Evolutionary conservation across 2,113 vertebrate species (phyloP), one percentile per base, ranked within the genome.

Genomic region (Chaenogobius annularis): DNA sequence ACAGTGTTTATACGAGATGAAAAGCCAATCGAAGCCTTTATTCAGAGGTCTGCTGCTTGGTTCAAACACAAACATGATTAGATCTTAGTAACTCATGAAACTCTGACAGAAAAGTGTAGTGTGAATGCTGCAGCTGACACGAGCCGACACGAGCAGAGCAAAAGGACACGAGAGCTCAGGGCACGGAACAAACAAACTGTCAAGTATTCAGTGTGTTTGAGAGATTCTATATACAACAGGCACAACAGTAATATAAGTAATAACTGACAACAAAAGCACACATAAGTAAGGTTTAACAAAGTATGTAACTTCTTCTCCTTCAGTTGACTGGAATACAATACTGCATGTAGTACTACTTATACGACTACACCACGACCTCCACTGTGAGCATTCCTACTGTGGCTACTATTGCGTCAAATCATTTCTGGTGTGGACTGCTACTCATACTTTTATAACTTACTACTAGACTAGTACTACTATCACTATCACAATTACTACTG

Each of bases 1-100:
- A 55, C 20, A 19, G n/a, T 68, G 65, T 70, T 69, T 71, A 48
- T 67, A 48, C 40, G 50, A 67, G 73, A 64, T 20, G 22, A 78
- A n/a, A 0, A 13, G 35, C 47, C 66, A 68, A 70, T 74, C 43
- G 78, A 61, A 59, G 40, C 35, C 72, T 44, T 73, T 61, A 64
- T 56, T 64, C 62, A 75, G 1, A 54, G 37, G 37, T 40, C 37
- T 40, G 37, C 7, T 40, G 37, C 7, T 40, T 40, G 37, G 37
- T 40, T 40, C 37, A 40, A 40, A 7, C 37, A 40, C 37, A 40
- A 40, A 40, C 37, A 40, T 6, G 37, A 40, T 7, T 15, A 72
- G 2, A 15, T 69, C 70, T 76, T 54, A 66, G 1, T 40, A 67
- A 46, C 58, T 61, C n/a, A n/a, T n/a, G n/a, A n/a, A n/a, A n/a